Percentiles rank a stretch among this genome's conserved stretches.
These are phyloP conservation scores for Drosophila bifasciata DNA, from an alignment of 1,140 invertebrate species.

Conservation along the genomic window DNA sequence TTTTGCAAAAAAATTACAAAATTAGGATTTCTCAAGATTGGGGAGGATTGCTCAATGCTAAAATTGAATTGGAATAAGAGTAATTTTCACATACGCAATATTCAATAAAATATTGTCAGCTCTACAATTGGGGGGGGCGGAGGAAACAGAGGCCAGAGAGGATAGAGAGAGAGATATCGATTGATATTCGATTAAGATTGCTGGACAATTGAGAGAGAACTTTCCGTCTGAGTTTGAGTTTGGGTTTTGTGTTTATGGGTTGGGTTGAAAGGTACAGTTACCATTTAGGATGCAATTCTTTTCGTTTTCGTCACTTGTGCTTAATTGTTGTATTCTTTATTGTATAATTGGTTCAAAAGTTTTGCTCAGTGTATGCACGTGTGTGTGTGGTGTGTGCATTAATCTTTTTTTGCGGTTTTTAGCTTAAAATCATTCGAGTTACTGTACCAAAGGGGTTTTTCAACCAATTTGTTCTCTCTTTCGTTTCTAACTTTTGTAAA, in stretches of 20 bases:
- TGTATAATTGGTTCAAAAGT: slow-evolving; percentile 69
- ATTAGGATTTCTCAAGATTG: slow-evolving; percentile 40
- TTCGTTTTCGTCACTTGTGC: slow-evolving; percentile 31
- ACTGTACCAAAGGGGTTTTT: background rate
- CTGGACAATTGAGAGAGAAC: slow-evolving; percentile 18
- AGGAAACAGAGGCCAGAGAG: too few species aligned
- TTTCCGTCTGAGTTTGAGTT: slow-evolving; percentile 21
- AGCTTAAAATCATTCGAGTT: background rate
- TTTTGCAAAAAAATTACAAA: slow-evolving; percentile 46
- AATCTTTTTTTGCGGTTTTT: background rate
- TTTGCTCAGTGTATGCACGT: slow-evolving; percentile 23
- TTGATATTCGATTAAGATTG: slow-evolving; percentile 31
- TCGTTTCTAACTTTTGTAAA: background rate
- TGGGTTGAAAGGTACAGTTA: slow-evolving; percentile 48
- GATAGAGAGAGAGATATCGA: slow-evolving; percentile 5
- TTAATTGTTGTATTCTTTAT: slow-evolving; percentile 41
- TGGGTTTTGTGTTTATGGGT: too few species aligned
- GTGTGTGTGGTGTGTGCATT: slow-evolving; percentile 25
- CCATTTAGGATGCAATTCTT: slow-evolving; percentile 60
- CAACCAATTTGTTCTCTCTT: background rate
- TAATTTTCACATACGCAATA: slow-evolving; percentile 57
- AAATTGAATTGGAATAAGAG: slow-evolving; percentile 36
- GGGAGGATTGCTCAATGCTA: slow-evolving; percentile 49
- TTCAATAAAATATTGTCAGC: slow-evolving; percentile 76
- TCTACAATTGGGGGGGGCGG: background rate